Evolutionary conservation across 1,140 invertebrate genomes (phyloP).

Genomic region (Halesus radiatus): DNA sequence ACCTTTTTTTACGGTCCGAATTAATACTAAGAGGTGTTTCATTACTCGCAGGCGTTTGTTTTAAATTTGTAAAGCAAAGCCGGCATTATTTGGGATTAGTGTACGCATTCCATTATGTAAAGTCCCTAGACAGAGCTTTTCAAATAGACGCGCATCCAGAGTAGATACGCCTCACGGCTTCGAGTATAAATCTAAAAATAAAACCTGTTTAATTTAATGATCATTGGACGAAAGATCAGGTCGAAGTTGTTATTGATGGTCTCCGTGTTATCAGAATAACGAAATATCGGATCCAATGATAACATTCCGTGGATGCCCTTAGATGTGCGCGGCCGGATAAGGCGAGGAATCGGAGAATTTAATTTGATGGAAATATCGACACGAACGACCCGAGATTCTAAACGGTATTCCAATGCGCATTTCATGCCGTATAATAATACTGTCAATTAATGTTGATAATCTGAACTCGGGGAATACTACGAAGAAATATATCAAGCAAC

Average conservation of each 20-base stretch:
- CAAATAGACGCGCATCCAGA: constrained; percentile 11
- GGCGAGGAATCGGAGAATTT: not conserved
- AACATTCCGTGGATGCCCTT: not conserved
- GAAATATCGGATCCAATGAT: constrained; percentile 19
- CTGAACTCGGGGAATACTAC: not conserved
- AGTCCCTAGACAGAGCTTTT: constrained; percentile 13
- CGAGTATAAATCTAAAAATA: constrained; percentile 28
- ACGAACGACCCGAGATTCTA: not conserved
- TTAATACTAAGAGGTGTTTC: constrained; percentile 5
- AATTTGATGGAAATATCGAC: not conserved
- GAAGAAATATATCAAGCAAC: not conserved
- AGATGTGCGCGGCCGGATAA: not conserved
- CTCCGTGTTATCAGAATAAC: not conserved
- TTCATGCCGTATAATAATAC: too few relatives aligned
- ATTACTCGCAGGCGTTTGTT: constrained; percentile 17
- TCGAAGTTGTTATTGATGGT: constrained; percentile 49
- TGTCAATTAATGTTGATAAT: not conserved
- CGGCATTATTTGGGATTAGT: constrained; percentile 21
- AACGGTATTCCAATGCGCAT: not conserved
- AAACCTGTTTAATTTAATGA: constrained; percentile 57
- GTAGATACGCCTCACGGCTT: not conserved
- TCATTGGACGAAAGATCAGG: constrained; percentile 44
- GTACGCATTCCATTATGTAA: constrained; percentile 22
- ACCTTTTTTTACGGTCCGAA: not conserved
- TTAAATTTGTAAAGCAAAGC: constrained; percentile 19